phyloP scores from a whole-genome alignment of 2,888 invertebrate genomes.

The Hipparchia semele region DNA sequence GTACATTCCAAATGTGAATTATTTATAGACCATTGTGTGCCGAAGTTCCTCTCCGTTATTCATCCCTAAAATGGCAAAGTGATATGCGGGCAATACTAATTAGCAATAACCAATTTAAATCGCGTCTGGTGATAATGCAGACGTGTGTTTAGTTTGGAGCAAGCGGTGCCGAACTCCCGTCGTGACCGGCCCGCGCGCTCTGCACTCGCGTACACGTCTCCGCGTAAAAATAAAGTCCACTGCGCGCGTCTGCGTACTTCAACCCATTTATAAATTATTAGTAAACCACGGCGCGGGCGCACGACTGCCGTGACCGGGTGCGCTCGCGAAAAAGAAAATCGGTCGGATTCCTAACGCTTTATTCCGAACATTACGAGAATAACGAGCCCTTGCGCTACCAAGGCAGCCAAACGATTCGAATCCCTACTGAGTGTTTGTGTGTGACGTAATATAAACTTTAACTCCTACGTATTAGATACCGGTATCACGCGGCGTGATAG shows the following conservation, averaged over 20 bases:
- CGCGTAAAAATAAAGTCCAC: conserved; percentile 80
- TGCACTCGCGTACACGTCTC: conserved; percentile 76
- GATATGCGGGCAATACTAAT: conserved; percentile 76
- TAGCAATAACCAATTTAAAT: conserved; percentile 69
- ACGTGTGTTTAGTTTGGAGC: conserved; percentile 58
- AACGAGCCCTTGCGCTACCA: conserved; percentile 60
- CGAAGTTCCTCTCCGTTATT: conserved; percentile 70
- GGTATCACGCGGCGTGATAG: conserved; percentile 59
- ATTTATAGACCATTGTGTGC: conserved; percentile 63
- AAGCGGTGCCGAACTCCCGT: conserved; percentile 66
- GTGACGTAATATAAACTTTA: conserved; percentile 49
- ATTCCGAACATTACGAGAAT: conserved; percentile 20
- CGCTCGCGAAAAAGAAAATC: conserved; percentile 69
- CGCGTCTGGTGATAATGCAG: conserved; percentile 69
- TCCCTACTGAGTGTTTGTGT: conserved; percentile 51
- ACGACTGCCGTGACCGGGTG: conserved; percentile 74
- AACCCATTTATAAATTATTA: conserved; percentile 81
- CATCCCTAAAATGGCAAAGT: conserved; percentile 66
- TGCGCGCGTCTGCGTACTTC: conserved; percentile 77
- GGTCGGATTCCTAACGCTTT: conserved; percentile 26
- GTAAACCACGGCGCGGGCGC: conserved; percentile 79
- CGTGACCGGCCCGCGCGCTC: conserved; percentile 68
- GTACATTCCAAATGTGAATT: conserved; percentile 55
- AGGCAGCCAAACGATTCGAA: conserved; percentile 52
- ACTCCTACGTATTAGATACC: conserved; percentile 69